Evolutionary conservation across 53 echinoderm and acorn worm species (phyloP).

Genomic region (Echinarachnius parma): DNA sequence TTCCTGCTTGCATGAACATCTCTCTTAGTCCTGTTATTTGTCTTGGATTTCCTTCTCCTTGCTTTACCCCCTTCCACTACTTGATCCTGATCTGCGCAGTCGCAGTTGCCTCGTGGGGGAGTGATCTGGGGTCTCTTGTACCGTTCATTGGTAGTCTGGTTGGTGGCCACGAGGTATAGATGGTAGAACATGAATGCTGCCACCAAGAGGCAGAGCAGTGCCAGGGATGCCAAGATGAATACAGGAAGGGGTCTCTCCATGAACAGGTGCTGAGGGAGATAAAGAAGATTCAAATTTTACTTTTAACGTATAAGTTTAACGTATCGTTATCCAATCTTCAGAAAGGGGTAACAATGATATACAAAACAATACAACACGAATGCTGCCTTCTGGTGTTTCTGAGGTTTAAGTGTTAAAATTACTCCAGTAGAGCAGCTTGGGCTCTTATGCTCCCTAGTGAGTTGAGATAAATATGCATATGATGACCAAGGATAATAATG

Average conservation of each 20-base stretch:
- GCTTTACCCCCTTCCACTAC: neutral
- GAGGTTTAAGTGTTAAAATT: no score
- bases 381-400: no score
- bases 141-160: conserved; percentile 93
- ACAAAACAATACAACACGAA: no score
- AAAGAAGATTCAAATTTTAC: neutral
- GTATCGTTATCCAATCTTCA: no score
- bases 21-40: neutral
- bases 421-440: no score
- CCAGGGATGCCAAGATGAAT: conserved; percentile 65
- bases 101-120: neutral
- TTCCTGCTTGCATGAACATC: no score
- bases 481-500: no score
- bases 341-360: no score
- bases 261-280: conserved; percentile 69
- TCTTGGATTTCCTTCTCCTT: neutral
- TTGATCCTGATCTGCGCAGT: neutral
- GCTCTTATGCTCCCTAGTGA: no score
- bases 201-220: conserved; percentile 63
- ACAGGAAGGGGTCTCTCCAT: conserved; percentile 67
- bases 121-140: conserved; percentile 52
- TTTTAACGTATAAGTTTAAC: no score
- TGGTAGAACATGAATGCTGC: conserved; percentile 73
- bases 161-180: conserved; percentile 61
- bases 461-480: no score